Evolutionary conservation across 2,888 invertebrate genomes (phyloP).

Genomic region (Cataglyphis livida): DNA sequence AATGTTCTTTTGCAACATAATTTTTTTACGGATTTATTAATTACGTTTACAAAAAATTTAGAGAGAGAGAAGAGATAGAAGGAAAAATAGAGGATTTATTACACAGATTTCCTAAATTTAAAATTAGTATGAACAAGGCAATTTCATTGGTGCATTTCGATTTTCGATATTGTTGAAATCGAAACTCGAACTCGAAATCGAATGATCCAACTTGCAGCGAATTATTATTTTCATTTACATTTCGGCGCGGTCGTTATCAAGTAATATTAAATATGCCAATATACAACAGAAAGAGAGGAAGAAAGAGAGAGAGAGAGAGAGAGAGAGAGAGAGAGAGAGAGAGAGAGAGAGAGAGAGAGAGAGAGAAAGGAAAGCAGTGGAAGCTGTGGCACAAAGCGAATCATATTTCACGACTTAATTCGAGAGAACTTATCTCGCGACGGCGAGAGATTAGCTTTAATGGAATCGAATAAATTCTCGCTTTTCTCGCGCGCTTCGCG

Average conservation of each 20-base stretch:
- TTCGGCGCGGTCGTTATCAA: conserved; percentile 17
- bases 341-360: not conserved
- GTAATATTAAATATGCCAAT: conserved; percentile 46
- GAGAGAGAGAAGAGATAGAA: not conserved
- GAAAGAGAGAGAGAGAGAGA: not conserved
- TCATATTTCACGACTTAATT: conserved; percentile 57
- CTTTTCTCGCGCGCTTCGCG: conserved; percentile 29
- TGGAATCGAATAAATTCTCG: conserved; percentile 53
- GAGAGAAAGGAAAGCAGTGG: not conserved
- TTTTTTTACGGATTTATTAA: not conserved
- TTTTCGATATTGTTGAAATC: not conserved
- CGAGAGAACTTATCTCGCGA: conserved; percentile 52
- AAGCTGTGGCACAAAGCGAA: conserved; percentile 36
- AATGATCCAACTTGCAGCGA: not conserved
- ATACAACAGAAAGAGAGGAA: conserved; percentile 12
- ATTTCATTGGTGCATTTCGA: not conserved
- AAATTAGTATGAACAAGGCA: too few species aligned
- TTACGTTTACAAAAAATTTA: not conserved
- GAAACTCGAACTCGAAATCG: not conserved
- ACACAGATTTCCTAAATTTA: not conserved
- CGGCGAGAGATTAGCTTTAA: conserved; percentile 47
- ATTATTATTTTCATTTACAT: conserved; percentile 47
- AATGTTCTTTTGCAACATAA: not conserved
- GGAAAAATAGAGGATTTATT: not conserved
- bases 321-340: not conserved